Evolutionary conservation across 2,113 vertebrate species (phyloP).

Genomic region (Melanerpes formicivorus): DNA sequence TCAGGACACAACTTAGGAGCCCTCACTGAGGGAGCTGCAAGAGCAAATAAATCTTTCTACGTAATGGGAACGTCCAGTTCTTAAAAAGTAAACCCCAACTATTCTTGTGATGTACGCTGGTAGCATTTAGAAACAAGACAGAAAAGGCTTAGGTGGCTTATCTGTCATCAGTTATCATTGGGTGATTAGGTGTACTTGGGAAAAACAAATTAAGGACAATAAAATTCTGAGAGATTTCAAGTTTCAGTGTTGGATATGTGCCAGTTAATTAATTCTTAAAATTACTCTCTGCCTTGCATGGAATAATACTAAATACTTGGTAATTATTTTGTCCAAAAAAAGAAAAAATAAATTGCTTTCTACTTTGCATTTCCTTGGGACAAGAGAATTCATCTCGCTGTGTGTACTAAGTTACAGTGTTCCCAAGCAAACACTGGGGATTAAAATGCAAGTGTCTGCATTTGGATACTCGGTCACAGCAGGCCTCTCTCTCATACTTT

Average conservation of each 20-base stretch:
- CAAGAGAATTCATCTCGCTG: fast-evolving
- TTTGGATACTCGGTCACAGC: not conserved
- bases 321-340: not conserved
- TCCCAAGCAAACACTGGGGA: not conserved
- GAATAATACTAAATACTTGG: not conserved
- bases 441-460: not conserved
- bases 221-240: fast-evolving
- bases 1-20: fast-evolving
- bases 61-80: not conserved
- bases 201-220: not conserved
- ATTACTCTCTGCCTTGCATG: not conserved
- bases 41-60: not conserved
- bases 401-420: fast-evolving
- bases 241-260: not conserved
- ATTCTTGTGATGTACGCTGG: fast-evolving
- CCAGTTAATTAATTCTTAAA: not conserved
- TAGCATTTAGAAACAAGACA: fast-evolving
- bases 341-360: not conserved
- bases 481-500: not conserved
- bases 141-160: too few species aligned
- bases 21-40: not conserved
- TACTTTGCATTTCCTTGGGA: fast-evolving
- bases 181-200: not conserved
- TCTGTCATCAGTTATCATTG: not conserved
- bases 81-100: too few species aligned